Percentiles rank a stretch among this genome's conserved stretches.
Evolutionary conservation across 2,113 vertebrate genomes (phyloP).

Genomic region (Psophia crepitans): DNA sequence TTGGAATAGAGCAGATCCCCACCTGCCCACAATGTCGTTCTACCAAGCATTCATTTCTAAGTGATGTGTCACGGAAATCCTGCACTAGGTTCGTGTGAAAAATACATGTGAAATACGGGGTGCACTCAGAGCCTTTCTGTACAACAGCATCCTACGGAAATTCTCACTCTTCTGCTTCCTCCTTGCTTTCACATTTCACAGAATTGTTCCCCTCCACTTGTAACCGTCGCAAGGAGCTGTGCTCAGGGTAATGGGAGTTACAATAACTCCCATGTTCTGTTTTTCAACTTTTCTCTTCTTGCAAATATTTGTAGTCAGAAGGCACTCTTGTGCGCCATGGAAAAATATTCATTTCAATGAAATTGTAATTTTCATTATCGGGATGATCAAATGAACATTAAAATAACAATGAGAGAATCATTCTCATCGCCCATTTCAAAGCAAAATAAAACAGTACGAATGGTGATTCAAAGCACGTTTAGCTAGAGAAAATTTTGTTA

Average conservation of each 20-base stretch:
- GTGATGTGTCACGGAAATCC: slow-evolving; percentile 34
- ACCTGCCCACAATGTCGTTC: slow-evolving; percentile 45
- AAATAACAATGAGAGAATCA: neutral
- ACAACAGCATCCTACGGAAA: slow-evolving; percentile 24
- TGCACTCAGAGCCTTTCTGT: neutral
- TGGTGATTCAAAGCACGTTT: slow-evolving; percentile 8
- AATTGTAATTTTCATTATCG: slow-evolving; percentile 13
- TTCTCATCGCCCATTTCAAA: slow-evolving; percentile 17
- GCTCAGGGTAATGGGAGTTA: neutral
- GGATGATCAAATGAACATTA: slow-evolving; percentile 14
- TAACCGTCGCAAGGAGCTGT: neutral
- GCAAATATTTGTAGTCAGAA: neutral
- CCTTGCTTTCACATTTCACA: neutral
- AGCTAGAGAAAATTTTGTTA: neutral
- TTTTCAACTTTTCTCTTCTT: neutral
- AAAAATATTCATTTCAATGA: neutral
- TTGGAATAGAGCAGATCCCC: slow-evolving; percentile 51
- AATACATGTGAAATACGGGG: neutral
- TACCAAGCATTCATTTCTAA: neutral
- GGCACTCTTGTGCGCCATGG: neutral
- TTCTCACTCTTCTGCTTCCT: slow-evolving; percentile 45
- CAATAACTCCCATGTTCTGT: neutral
- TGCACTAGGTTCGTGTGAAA: slow-evolving; percentile 2
- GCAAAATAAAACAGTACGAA: neutral
- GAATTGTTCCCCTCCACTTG: neutral